Evolutionary conservation across 2,888 invertebrate species (phyloP).

Genomic region (Melinopterus prodromus): DNA sequence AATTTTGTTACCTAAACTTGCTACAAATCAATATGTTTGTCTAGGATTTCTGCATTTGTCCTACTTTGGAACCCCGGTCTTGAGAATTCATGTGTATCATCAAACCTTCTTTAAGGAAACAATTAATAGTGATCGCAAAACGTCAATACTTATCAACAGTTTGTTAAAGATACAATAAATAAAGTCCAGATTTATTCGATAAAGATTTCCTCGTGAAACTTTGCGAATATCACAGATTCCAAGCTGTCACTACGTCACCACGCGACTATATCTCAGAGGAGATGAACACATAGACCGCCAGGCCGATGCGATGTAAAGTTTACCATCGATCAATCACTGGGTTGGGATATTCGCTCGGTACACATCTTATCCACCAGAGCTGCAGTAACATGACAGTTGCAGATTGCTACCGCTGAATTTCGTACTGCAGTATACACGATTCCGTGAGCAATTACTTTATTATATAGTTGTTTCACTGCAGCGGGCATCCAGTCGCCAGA

Average conservation of each 20-base stretch:
- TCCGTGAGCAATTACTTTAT: slow-evolving; percentile 4
- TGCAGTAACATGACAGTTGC: not conserved
- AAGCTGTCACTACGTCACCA: not conserved
- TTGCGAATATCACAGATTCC: not conserved
- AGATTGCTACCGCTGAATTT: not conserved
- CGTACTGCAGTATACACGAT: not conserved
- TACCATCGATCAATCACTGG: not conserved
- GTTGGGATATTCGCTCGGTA: not conserved
- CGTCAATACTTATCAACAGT: too few relatives aligned
- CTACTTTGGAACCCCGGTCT: too few relatives aligned
- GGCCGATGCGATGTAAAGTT: not conserved
- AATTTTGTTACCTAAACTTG: too few relatives aligned
- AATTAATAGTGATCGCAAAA: too few relatives aligned
- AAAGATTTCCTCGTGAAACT: not conserved
- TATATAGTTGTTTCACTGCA: not conserved
- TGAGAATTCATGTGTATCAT: too few relatives aligned
- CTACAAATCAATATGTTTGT: too few relatives aligned
- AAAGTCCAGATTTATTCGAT: not conserved
- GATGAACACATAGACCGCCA: not conserved
- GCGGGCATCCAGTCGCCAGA: not conserved
- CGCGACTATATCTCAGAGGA: not conserved
- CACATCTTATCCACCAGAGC: not conserved
- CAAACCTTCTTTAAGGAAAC: too few relatives aligned
- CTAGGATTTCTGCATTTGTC: too few relatives aligned
- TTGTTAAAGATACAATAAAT: not conserved